These are phyloP conservation scores for Plumapathes pennacea DNA, from an alignment of 92 coral and sea anemone species.

Conservation along the genomic window DNA sequence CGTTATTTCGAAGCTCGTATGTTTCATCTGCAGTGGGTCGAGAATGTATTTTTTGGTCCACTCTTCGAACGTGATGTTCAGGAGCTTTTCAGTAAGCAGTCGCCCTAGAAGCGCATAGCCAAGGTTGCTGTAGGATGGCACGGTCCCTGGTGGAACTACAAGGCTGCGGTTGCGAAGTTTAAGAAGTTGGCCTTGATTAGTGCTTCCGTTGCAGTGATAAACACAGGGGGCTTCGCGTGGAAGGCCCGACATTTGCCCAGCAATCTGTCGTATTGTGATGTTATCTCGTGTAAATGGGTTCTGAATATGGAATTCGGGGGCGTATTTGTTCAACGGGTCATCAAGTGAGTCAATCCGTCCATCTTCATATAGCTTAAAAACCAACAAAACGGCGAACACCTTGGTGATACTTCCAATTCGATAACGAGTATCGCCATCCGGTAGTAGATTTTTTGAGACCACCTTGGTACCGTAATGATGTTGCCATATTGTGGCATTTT, in stretches of 20 bases:
- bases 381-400: conserved; percentile 46
- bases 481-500: conserved; percentile 29
- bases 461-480: conserved; percentile 50
- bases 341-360: conserved; percentile 50
- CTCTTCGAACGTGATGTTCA: conserved; percentile 25
- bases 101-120: conserved; percentile 32
- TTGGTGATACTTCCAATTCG: conserved; percentile 60
- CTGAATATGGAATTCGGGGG: conserved; percentile 43
- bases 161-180: conserved; percentile 30
- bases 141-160: conserved; percentile 47
- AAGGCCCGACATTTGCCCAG: conserved; percentile 66
- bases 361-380: conserved; percentile 49
- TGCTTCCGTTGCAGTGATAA: conserved; percentile 33
- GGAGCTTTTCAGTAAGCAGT: conserved; percentile 21
- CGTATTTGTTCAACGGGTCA: conserved; percentile 64
- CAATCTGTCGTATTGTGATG: conserved; percentile 63
- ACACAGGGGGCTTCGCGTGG: conserved; percentile 77
- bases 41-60: conserved; percentile 21
- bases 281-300: conserved; percentile 43
- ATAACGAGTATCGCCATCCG: conserved; percentile 38
- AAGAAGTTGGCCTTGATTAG: conserved; percentile 37
- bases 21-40: conserved; percentile 14
- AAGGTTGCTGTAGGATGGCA: conserved; percentile 69
- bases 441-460: conserved; percentile 16
- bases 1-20: conserved; percentile 26